Evolutionary conservation across 2,888 invertebrate species (phyloP).

Genomic region (Xiphydria camelus): DNA sequence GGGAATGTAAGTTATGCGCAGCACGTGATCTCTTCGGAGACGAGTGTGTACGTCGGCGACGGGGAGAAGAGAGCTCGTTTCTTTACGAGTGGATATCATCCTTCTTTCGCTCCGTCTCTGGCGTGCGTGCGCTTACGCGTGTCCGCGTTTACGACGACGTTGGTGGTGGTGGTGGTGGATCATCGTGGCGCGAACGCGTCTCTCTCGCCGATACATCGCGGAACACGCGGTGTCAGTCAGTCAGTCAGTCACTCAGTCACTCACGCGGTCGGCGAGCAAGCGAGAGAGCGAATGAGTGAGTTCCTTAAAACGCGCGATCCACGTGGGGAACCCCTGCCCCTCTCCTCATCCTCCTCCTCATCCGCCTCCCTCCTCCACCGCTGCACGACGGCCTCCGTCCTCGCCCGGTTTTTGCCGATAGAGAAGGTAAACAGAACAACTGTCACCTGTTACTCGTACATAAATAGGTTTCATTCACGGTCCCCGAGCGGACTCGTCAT

Average conservation of each 20-base stretch:
- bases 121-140: conserved; percentile 1
- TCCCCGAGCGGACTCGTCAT: conserved; percentile 23
- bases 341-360: conserved; percentile 29
- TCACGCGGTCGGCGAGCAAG: not conserved
- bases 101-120: conserved; percentile 1
- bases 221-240: no score
- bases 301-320: conserved; percentile 16
- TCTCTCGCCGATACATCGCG: not conserved
- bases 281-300: not conserved
- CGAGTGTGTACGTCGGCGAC: conserved; percentile 29
- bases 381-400: not conserved
- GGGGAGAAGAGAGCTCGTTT: no score
- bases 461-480: conserved; percentile 48
- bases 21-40: conserved; percentile 49
- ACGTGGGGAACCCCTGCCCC: conserved; percentile 18
- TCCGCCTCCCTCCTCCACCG: conserved; percentile 10
- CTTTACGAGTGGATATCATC: conserved; percentile 21
- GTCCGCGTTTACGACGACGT: conserved; percentile 5
- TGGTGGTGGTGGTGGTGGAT: not conserved
- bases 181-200: not conserved
- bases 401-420: conserved; percentile 35
- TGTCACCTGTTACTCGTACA: conserved; percentile 46
- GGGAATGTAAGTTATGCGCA: conserved; percentile 53
- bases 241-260: no score
- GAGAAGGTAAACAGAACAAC: conserved; percentile 40